phyloP scores from a whole-genome alignment of 2,797 vertebrate species.

The Cryptoblepharus egeriae region DNA sequence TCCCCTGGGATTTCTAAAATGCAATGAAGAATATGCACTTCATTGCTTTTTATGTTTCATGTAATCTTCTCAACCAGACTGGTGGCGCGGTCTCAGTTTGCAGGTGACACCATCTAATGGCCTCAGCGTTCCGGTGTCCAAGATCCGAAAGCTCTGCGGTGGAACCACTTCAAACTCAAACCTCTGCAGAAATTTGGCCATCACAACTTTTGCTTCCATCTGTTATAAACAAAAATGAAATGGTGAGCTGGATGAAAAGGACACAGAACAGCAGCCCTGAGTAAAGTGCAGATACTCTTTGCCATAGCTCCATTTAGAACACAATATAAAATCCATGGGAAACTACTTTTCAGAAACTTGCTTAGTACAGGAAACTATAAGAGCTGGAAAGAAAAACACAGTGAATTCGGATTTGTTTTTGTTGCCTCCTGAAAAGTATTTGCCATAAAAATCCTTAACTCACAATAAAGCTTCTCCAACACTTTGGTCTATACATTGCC shows the following conservation, averaged over 20 bases:
- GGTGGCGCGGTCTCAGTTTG: conserved; percentile 73
- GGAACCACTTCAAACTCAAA: conserved; percentile 85
- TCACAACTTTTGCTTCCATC: conserved; percentile 93
- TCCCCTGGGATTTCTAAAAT: background rate
- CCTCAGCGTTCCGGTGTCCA: conserved; percentile 81
- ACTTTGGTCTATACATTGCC: no score
- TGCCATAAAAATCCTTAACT: no score
- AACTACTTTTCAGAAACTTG: no score
- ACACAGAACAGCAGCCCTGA: no score
- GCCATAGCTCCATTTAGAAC: no score
- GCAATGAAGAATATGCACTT: background rate
- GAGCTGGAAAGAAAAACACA: no score
- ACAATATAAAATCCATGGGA: no score
- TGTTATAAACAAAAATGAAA: conserved; percentile 63
- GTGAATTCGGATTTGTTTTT: no score
- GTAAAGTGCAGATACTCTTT: no score
- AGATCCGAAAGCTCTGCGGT: conserved; percentile 83
- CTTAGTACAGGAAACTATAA: no score
- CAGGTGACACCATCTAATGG: conserved; percentile 87
- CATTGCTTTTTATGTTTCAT: background rate
- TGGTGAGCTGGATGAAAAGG: background rate
- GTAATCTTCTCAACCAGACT: background rate
- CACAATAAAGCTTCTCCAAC: no score
- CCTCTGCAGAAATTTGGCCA: conserved; percentile 92
- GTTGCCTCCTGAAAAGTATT: no score